Evolutionary conservation across 2,797 vertebrate species (phyloP), one percentile per base, ranked within the genome.

Genomic region (Hafferia zeledoni): DNA sequence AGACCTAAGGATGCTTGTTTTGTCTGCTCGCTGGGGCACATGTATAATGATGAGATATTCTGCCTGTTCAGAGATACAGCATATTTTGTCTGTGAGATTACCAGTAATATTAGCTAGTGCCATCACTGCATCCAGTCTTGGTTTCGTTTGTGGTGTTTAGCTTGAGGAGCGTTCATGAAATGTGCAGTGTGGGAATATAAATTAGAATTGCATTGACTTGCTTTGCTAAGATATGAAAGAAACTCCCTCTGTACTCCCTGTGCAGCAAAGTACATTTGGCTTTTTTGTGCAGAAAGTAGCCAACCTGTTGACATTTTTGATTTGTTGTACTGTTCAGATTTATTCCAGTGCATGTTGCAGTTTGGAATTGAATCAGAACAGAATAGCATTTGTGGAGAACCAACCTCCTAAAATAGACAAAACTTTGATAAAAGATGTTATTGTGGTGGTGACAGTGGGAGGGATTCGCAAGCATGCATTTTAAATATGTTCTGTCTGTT

Each of bases 381-480:
- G 74, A 84, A 50, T 47, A 72, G 18, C 43, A 10, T 85, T 81
- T 95, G 82, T 80, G 46, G 64, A 85, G 49, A 87, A 20, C 56
- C 24, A 28, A 28, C 59, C n/a, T 91, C 87, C 72, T 33, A 41
- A 80, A 87, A 68, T 18, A 85, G 68, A 69, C 2, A 17, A 74
- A 83, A 63, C 39, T 94, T 89, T 30, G 43, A 92, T 92, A 90
- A 96, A 69, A 78, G 81, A 70, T 89, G 64, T 82, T 91, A 80
- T 91, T 96, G 90, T 95, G 60, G 39, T 72, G 46, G n/a, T n/a
- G 23, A 27, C 49, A 83, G 96, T 96, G 94, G 95, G 97, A 94
- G 90, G 92, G 80, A 74, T 83, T 88, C 87, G 44, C 93, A 96
- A 84, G 33, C 33, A 68, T 83, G 71, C 94, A 13, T 44, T 71